phyloP scores from a whole-genome alignment of 1,140 invertebrate genomes.

The Daktulosphaira vitifoliae region DNA sequence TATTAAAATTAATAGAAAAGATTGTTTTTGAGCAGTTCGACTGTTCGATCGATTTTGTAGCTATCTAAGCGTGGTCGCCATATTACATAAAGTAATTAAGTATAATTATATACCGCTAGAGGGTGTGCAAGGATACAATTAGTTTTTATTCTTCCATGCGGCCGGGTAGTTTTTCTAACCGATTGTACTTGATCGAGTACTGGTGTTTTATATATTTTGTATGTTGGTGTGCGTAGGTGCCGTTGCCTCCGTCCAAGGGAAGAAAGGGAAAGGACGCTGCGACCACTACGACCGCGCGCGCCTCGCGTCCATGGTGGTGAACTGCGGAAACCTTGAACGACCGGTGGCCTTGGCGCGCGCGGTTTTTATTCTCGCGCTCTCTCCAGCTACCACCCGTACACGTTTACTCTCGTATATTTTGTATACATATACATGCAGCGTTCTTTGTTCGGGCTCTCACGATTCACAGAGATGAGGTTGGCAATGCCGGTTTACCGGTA shows the following conservation, averaged over 20 bases:
- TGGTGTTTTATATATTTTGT: no score
- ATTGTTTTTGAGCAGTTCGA: no score
- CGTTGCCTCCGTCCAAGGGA: slow-evolving; percentile 2
- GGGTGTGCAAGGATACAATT: no score
- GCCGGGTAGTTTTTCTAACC: no score
- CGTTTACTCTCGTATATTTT: no score
- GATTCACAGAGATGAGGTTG: slow-evolving; percentile 29
- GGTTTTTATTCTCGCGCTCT: slow-evolving; percentile 14
- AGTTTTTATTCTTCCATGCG: no score
- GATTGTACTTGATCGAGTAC: no score
- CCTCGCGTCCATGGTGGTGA: slow-evolving; percentile 19
- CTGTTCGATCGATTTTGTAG: no score
- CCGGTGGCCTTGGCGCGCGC: slow-evolving; percentile 29
- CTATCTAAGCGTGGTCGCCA: no score
- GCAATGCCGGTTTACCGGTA: slow-evolving; percentile 33
- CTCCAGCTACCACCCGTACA: background rate
- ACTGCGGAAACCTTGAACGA: slow-evolving; percentile 33
- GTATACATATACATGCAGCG: background rate
- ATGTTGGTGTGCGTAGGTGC: background rate
- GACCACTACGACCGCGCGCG: slow-evolving; percentile 2
- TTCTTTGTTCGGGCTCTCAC: slow-evolving; percentile 32
- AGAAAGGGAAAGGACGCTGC: slow-evolving; percentile 15
- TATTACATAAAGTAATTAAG: no score
- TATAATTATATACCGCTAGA: no score
- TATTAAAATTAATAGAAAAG: no score